Base-by-base conservation (phyloP, 2,888 invertebrate species). In the Fabriciana adippe region DNA sequence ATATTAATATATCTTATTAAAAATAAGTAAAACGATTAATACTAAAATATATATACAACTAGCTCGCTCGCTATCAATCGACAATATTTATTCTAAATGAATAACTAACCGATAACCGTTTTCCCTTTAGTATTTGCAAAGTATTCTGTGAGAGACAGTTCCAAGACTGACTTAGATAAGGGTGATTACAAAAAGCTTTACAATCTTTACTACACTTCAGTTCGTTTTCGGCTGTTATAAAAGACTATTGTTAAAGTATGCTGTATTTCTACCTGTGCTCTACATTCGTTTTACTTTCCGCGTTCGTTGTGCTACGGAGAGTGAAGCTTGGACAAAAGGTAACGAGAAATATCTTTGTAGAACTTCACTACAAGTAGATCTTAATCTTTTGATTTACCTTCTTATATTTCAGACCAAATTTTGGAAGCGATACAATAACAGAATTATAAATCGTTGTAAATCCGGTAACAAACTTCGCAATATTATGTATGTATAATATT, bases 261-360 rank as follows among this genome's bases (percentile, higher is more conserved):
- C 73, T 86, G 54, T 78, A 83, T 64, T 88, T 81, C 69, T 90
- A 85, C 72, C 74, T 87, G 18, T 83, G 84, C 21, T 85, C 88
- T 0, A 79, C 82, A 62, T 85, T 86, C 72, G 67, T 86, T 47
- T 76, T 87, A 59, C 72, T 88, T 16, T 80, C 81, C 2, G 81
- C 82, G 21, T 76, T 84, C 65, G 67, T 86, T 31, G 84, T 86
- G 51, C 74, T 85, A 69, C 88, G 83, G 73, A 83, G 78, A 74
- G 70, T 82, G 64, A 88, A 78, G 68, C 72, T 75, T 55, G 76
- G 78, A 57, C 76, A 79, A 14, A 86, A 85, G 83, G 86, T 85
- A 62, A 62, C 51, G 8, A 5, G 13, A 60, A 41, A 11, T 26
- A n/a, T 47, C 8, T 26, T 26, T 26, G 0, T 8, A 41, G n/a